Evolutionary conservation across 2,113 vertebrate species (phyloP), one percentile per base, ranked within the genome.

Genomic region (Cygnus atratus): DNA sequence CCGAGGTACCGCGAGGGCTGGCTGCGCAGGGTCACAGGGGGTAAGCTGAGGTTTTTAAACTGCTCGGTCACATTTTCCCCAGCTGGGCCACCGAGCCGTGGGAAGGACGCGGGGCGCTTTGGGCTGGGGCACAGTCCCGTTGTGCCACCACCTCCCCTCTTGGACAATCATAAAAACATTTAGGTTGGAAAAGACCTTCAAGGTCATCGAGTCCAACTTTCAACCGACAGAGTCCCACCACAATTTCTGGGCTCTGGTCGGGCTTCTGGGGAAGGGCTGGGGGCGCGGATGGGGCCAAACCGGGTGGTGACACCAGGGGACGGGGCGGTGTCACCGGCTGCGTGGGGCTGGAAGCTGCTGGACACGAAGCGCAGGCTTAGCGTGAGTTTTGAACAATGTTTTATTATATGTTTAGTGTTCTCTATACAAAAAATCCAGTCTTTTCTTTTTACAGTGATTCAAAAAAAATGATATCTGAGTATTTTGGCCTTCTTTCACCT

Each of bases 401-500:
- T 98, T 98, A 98, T 98, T 98, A 97, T 97, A 97, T 63, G 97
- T 97, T 98, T 98, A 98, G 98, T 98, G 98, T 98, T 98, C 95
- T 98, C 97, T 97, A 98, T 98, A 98, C 97, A 98, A 98, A 98
- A 98, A 97, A 94, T 94, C 95, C 94, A 63, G 80, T 93, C 58
- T 96, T 79, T 87, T 94, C 52, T 97, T 96, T 97, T 96, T 97
- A 97, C 97, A 98, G 97, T 97, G 97, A 96, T 97, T 97, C 88
- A 82, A 95, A 97, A 97, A 63, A 90, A 97, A 96, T 3, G 63
- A 94, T 80, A 84, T 97, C 96, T 79, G 96, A 96, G 97, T 97
- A 96, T 90, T 98, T 98, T 97, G 97, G 96, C 97, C 97, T 98
- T 94, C 97, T 97, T 92, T 94, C 95, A 35, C 97, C 96, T 95